These are phyloP conservation scores for Danio kyathit DNA, from an alignment of 2,797 vertebrate genomes.

Conservation along the genomic window DNA sequence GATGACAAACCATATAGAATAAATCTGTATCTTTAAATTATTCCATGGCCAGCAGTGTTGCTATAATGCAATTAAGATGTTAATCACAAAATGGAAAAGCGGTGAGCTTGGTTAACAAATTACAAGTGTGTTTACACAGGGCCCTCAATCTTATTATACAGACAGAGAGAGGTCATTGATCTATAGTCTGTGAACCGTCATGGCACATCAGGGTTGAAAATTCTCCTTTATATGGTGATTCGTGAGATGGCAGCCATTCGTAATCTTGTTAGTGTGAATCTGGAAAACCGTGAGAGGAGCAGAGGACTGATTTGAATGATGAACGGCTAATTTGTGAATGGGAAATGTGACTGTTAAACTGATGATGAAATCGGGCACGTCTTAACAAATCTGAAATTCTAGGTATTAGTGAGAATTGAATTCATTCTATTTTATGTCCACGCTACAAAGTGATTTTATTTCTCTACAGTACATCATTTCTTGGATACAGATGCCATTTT, in stretches of 20 bases:
- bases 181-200: slow-evolving; percentile 1
- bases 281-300: slow-evolving; percentile 7
- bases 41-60: not conserved
- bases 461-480: not conserved
- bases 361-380: slow-evolving; percentile 19
- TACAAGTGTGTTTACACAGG: slow-evolving; percentile 8
- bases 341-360: not conserved
- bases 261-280: not conserved
- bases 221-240: not conserved
- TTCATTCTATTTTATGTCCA: not conserved
- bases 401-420: not conserved
- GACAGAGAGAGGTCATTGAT: slow-evolving; percentile 12
- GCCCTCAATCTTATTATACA: slow-evolving; percentile 22
- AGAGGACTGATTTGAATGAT: slow-evolving; percentile 1
- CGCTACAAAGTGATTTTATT: not conserved
- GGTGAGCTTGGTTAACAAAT: slow-evolving; percentile 23
- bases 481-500: too few species aligned
- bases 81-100: slow-evolving; percentile 23
- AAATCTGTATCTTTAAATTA: not conserved
- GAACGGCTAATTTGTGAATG: not conserved
- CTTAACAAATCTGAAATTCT: not conserved
- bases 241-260: not conserved
- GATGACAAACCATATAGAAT: not conserved
- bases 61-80: slow-evolving; percentile 30
- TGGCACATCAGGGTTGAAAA: slow-evolving; percentile 11